These are phyloP conservation scores for Penaeus chinensis DNA, from an alignment of 1,140 invertebrate genomes.

Conservation along the genomic window DNA sequence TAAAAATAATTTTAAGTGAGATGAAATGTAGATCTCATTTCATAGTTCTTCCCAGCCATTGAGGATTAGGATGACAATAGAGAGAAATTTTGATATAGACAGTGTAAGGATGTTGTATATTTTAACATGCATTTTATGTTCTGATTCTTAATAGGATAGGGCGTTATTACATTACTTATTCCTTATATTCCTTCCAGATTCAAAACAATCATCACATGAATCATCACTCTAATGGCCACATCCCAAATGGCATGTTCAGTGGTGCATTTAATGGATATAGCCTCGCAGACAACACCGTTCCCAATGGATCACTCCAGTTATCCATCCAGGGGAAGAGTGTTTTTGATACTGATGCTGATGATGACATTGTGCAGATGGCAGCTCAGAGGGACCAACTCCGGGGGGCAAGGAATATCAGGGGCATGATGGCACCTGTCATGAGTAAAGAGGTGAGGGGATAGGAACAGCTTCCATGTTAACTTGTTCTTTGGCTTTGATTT, in stretches of 20 bases:
- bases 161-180: too few relatives aligned
- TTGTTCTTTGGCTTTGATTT: too few relatives aligned
- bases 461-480: too few relatives aligned
- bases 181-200: constrained; percentile 1
- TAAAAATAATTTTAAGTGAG: too few relatives aligned
- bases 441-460: constrained; percentile 50
- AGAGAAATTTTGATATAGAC: too few relatives aligned
- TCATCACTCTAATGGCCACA: constrained; percentile 26
- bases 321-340: constrained; percentile 34
- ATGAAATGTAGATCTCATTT: too few relatives aligned
- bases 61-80: too few relatives aligned
- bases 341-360: constrained; percentile 53
- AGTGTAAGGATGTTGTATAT: too few relatives aligned
- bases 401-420: constrained; percentile 46
- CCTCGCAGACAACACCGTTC: neutral
- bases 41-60: too few relatives aligned
- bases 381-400: constrained; percentile 61
- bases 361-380: constrained; percentile 58
- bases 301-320: constrained; percentile 6
- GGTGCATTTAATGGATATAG: neutral
- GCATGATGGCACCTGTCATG: constrained; percentile 59
- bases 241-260: constrained; percentile 6
- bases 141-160: too few relatives aligned
- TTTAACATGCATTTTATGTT: too few relatives aligned
- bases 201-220: constrained; percentile 23